Conservation (phyloP, 2,113 vertebrate species). For the Pontoporia blainvillei region DNA sequence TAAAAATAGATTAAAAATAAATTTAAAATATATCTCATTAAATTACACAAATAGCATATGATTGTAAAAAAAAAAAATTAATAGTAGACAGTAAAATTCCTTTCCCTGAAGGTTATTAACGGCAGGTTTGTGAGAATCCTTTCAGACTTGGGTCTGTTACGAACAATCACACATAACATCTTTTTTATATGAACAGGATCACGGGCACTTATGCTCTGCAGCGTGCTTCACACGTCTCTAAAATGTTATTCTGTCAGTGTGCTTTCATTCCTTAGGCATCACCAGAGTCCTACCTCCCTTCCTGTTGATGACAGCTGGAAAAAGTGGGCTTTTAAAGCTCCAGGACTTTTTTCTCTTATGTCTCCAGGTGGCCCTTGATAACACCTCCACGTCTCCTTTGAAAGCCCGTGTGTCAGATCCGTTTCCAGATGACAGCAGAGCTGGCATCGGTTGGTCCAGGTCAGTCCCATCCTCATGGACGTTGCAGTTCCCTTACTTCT, state of each 20-base stretch:
- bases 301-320: neutral
- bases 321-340: neutral
- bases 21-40: neutral
- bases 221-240: neutral
- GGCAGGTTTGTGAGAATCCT: neutral
- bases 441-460: neutral
- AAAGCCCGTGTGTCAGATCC: neutral
- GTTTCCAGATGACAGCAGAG: neutral
- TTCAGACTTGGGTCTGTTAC: neutral
- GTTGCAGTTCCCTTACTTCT: neutral
- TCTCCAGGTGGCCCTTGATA: neutral
- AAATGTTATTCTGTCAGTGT: neutral
- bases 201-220: fast-evolving
- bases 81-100: neutral
- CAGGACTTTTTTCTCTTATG: neutral
- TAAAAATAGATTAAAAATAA: conserved; percentile 5
- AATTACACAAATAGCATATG: neutral
- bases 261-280: neutral
- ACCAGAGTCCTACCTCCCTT: neutral
- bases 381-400: neutral
- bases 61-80: neutral
- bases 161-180: neutral
- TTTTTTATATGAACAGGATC: neutral
- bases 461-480: no score
- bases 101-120: neutral